These are phyloP conservation scores for Spinus pinus DNA, from an alignment of 2,797 vertebrate genomes.

Conservation along the genomic window DNA sequence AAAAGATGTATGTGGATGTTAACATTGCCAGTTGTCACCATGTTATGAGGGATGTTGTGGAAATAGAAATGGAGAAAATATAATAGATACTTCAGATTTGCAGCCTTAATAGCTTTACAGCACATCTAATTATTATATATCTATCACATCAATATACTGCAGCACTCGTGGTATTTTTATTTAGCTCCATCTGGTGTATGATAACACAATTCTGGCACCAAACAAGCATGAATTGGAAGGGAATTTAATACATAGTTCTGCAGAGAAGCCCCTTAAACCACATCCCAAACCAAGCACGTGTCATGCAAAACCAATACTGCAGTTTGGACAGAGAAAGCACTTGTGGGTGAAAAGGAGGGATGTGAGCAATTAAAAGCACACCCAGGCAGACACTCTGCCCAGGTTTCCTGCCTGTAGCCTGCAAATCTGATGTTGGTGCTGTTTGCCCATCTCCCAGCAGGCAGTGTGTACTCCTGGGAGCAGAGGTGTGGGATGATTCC, in stretches of 20 bases:
- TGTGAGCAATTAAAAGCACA: accelerated
- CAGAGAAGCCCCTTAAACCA: background rate
- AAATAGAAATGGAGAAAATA: constrained; percentile 22
- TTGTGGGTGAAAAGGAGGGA: background rate
- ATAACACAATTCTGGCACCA: constrained; percentile 22
- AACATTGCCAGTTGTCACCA: background rate
- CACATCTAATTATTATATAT: constrained; percentile 63
- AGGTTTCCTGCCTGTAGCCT: background rate
- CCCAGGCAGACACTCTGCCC: accelerated
- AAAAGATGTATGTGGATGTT: background rate
- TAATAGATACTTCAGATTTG: constrained; percentile 44
- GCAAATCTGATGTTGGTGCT: accelerated
- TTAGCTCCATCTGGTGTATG: constrained; percentile 62
- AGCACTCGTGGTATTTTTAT: constrained; percentile 52
- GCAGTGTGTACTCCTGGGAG: accelerated
- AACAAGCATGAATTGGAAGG: background rate
- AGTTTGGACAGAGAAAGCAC: background rate
- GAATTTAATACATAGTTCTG: constrained; percentile 5
- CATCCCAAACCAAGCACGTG: background rate
- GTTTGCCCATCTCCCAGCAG: background rate
- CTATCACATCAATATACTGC: constrained; percentile 42
- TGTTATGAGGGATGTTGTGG: background rate
- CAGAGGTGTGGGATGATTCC: background rate
- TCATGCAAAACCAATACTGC: accelerated
- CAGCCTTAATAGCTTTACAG: constrained; percentile 54